Base-by-base conservation (phyloP, 2,113 vertebrate genomes). In the Agapornis roseicollis region DNA sequence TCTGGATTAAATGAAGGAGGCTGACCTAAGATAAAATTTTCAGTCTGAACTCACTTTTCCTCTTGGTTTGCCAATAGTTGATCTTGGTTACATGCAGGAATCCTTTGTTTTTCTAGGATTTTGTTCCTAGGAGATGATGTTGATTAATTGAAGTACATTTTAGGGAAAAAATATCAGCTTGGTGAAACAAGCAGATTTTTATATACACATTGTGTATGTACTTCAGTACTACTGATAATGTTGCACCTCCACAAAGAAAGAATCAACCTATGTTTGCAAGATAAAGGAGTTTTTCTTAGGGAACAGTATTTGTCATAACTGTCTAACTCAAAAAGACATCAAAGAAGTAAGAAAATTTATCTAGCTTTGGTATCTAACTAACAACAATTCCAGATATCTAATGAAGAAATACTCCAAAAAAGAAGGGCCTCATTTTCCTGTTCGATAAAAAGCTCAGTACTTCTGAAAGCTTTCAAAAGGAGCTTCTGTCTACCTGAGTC, bases 131-230 rank as follows among this genome's bases (percentile, higher is more conserved):
- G 11, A 44, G 8, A 35, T n/a, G 1, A 49, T 29, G 1, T 64
- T 69, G 61, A 61, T 31, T 33, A 7, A 37, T 9, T 63, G 13
- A 68, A 69, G 17, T n/a, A 6, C 39, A 28, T 46, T 90, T 85
- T 11, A 76, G 39, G 35, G 5, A 39, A 73, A 41, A 46, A 41
- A 46, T 19, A 13, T 19, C 17, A 60, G 14, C 28, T 12, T 52
- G 13, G 6, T 61, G 35, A 86, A 27, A 49, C 2, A 80, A 77
- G 11, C 3, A 55, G 27, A 61, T 44, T 74, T 72, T 78, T 47
- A 58, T 11, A 27, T 23, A 23, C 8, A 3, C 4, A 13, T 23
- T 61, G 1, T 15, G 2, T 37, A 28, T 5, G 4, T 41, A 61
- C 11, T 78, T 73, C 16, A 33, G 11, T 49, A 52, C 14, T 52